Evolutionary conservation across 2,113 vertebrate species (phyloP), one percentile per base, ranked within the genome.

Genomic region (Indicator maculatus): DNA sequence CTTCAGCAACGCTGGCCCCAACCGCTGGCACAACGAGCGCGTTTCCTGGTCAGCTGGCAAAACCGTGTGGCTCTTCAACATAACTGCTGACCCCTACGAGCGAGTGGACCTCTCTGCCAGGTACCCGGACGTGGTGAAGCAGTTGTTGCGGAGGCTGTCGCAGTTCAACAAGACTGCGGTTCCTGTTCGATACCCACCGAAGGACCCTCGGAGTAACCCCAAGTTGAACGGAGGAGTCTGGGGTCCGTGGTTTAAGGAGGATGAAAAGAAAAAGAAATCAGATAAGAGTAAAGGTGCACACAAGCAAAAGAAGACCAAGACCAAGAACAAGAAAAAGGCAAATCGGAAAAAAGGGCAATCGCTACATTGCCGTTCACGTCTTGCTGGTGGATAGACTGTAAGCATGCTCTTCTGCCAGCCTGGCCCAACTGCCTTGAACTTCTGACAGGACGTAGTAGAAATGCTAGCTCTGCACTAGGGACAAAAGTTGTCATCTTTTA

Each of bases 61-160:
- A 90, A 99, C 99, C 0, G 76, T 99, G n/a, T 99, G 99, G 99
- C 98, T 99, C 41, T 99, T 99, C 97, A 99, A 99, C 97, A 99
- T 99, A 95, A 99, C 98, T 0, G 98, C 99, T 0, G 99, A 99
- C 90, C 99, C 99, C 0, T 99, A 99, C 3, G 99, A 99, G 93
- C 98, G 99, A 8, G 98, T 99, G 95, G 99, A 99, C 94, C 97
- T 99, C 41, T 99, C 99, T 2, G 74, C 90, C 31, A 97, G 95
- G 69, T 98, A 99, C 75, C 99, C 99, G 0, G 98, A 98, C 3
- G 94, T 99, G 3, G 99, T 99, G 59, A 99, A 99, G 87, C 98
- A 98, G 95, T 97, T 99, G 95, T 96, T 99, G 8, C 95, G 98
- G 58, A 97, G 98, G 75, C 98, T 99, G 41, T 98, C 98, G 0